Percentiles rank a stretch among this genome's conserved stretches.
Evolutionary conservation across 2,113 vertebrate species (phyloP).

Genomic region (Chinchilla lanigera): DNA sequence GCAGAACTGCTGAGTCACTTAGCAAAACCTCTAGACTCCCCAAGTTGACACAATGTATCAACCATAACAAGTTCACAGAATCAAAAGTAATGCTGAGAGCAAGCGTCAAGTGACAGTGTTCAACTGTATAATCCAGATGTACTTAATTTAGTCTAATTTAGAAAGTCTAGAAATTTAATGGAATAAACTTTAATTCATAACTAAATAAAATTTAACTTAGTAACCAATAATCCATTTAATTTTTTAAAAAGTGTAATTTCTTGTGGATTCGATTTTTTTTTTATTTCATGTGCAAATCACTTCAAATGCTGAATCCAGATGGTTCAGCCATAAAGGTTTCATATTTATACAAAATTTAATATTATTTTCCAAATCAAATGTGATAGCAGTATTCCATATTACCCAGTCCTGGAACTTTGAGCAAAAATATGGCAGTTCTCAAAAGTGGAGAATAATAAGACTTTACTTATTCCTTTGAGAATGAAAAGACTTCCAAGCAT

Average conservation of each 20-base stretch:
- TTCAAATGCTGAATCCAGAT: conserved; percentile 65
- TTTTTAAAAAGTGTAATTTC: not conserved
- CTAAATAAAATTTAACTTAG: not conserved
- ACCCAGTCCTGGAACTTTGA: not conserved
- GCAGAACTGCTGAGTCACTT: too few species aligned
- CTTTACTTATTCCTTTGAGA: not conserved
- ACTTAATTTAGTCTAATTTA: not conserved
- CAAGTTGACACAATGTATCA: too few species aligned
- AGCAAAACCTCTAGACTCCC: too few species aligned
- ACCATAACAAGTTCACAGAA: too few species aligned
- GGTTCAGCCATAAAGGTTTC: conserved; percentile 3
- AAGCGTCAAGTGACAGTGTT: not conserved
- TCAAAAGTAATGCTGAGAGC: not conserved
- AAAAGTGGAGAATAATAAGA: not conserved
- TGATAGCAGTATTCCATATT: not conserved
- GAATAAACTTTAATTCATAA: conserved; percentile 9
- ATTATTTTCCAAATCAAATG: conserved; percentile 49
- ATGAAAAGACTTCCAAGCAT: not conserved
- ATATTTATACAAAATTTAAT: conserved; percentile 41
- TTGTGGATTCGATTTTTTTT: conserved; percentile 47
- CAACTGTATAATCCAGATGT: not conserved
- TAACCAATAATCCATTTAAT: not conserved
- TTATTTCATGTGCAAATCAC: conserved; percentile 35
- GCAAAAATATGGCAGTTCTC: not conserved
- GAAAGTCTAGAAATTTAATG: not conserved